These are phyloP conservation scores for Ptychobarbus kaznakovi DNA, from an alignment of 2,797 vertebrate species.

Conservation along the genomic window DNA sequence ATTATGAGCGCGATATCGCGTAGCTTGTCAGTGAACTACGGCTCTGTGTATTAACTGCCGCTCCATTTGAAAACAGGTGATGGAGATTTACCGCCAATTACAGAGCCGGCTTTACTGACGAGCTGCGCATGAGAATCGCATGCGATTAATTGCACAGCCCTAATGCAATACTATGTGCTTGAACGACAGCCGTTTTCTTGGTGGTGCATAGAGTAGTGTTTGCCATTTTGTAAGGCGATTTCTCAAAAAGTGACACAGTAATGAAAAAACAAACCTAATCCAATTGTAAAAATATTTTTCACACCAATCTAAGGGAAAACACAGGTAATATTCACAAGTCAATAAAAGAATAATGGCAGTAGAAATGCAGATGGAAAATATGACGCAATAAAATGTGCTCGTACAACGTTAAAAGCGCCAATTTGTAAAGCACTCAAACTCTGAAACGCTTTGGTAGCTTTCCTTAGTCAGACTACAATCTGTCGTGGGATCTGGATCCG, in stretches of 20 bases:
- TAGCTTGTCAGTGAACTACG: no score
- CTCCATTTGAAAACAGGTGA: no score
- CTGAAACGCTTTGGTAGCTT: neutral
- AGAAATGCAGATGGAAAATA: constrained; percentile 52
- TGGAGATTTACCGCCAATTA: no score
- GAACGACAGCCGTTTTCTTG: constrained; percentile 58
- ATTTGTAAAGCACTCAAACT: constrained; percentile 54
- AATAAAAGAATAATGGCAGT: neutral
- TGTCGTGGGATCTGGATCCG: neutral
- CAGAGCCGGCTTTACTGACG: no score
- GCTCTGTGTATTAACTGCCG: no score
- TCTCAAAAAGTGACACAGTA: constrained; percentile 5
- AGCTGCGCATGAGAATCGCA: no score
- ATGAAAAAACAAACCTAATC: neutral
- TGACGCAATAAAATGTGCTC: constrained; percentile 49
- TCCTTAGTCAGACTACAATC: neutral
- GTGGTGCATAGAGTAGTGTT: neutral
- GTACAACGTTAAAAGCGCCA: constrained; percentile 56
- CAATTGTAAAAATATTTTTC: neutral
- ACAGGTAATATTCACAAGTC: neutral
- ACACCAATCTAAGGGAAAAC: neutral
- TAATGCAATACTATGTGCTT: constrained; percentile 44
- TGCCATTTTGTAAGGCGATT: constrained; percentile 60
- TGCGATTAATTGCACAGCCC: no score
- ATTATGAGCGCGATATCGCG: no score